These are phyloP conservation scores for Cacoxenus indagator DNA, from an alignment of 2,888 invertebrate species.

Conservation along the genomic window DNA sequence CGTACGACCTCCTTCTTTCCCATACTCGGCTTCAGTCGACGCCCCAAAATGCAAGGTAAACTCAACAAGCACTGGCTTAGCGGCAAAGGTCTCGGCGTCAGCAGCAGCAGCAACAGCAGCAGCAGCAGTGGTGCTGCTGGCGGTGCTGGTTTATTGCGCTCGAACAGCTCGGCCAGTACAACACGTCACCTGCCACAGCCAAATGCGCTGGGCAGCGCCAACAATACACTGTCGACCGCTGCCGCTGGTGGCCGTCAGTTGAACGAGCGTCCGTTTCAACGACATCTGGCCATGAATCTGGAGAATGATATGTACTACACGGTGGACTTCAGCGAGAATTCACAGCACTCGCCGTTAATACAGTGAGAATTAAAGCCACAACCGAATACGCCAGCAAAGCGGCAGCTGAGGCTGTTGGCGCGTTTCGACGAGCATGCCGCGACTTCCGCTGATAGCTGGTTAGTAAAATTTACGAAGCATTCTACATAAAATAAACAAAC, in stretches of 20 bases:
- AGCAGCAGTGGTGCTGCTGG: slow-evolving; percentile 35
- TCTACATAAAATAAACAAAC: slow-evolving; percentile 25
- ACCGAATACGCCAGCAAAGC: slow-evolving; percentile 6
- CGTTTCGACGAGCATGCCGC: slow-evolving; percentile 7
- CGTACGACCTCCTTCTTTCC: slow-evolving; percentile 73
- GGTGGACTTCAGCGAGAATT: slow-evolving; percentile 80
- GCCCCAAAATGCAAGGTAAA: slow-evolving; percentile 66
- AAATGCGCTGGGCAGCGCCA: slow-evolving; percentile 31
- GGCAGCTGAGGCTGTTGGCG: slow-evolving; percentile 21
- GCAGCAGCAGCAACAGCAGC: slow-evolving; percentile 39
- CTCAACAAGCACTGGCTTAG: slow-evolving; percentile 74
- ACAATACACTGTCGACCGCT: slow-evolving; percentile 37
- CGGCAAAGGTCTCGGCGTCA: slow-evolving; percentile 71
- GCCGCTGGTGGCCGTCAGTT: slow-evolving; percentile 49
- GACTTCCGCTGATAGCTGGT: slow-evolving; percentile 49
- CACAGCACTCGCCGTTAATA: slow-evolving; percentile 81
- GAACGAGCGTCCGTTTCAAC: slow-evolving; percentile 71
- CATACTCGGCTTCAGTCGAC: slow-evolving; percentile 69
- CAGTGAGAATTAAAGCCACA: slow-evolving; percentile 72
- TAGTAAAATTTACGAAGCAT: slow-evolving; percentile 62
- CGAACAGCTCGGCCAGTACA: slow-evolving; percentile 25
- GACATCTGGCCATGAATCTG: slow-evolving; percentile 75
- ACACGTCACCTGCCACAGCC: slow-evolving; percentile 51
- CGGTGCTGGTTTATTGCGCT: slow-evolving; percentile 28
- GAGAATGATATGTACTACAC: slow-evolving; percentile 84